These are phyloP conservation scores for Apodemus sylvaticus DNA, from an alignment of 2,113 vertebrate genomes.

Conservation along the genomic window DNA sequence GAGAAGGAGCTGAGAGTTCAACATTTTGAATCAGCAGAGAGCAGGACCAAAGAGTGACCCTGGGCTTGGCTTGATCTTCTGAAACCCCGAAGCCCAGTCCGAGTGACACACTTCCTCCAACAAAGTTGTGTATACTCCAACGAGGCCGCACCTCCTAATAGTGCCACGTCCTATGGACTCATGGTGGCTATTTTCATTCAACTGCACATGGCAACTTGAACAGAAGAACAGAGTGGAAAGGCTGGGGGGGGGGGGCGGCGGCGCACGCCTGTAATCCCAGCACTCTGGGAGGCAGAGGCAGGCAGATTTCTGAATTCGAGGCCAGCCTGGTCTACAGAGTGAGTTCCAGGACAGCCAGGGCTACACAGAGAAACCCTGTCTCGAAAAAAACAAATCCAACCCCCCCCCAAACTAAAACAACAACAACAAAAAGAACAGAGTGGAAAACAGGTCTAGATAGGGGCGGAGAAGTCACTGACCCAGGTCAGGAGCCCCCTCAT, in stretches of 20 bases:
- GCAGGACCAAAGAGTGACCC: neutral
- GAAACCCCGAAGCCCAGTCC: neutral
- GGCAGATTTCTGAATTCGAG: no score
- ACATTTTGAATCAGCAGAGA: neutral
- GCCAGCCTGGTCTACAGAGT: no score
- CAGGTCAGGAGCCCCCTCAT: neutral
- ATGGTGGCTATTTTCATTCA: neutral
- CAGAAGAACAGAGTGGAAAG: neutral
- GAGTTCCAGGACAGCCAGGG: no score
- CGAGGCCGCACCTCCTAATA: neutral
- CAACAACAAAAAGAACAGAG: no score
- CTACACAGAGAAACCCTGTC: no score
- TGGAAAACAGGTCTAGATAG: neutral
- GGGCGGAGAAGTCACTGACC: no score
- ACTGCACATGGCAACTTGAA: neutral
- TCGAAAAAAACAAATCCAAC: no score
- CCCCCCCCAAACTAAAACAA: no score
- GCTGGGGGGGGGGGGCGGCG: no score
- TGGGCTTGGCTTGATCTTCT: neutral
- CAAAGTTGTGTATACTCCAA: neutral
- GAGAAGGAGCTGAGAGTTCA: neutral
- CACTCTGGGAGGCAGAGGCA: no score
- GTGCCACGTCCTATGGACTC: neutral
- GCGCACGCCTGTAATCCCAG: no score
- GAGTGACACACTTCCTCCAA: neutral